phyloP scores from a whole-genome alignment of 2,113 vertebrate genomes.

The Strix aluco region DNA sequence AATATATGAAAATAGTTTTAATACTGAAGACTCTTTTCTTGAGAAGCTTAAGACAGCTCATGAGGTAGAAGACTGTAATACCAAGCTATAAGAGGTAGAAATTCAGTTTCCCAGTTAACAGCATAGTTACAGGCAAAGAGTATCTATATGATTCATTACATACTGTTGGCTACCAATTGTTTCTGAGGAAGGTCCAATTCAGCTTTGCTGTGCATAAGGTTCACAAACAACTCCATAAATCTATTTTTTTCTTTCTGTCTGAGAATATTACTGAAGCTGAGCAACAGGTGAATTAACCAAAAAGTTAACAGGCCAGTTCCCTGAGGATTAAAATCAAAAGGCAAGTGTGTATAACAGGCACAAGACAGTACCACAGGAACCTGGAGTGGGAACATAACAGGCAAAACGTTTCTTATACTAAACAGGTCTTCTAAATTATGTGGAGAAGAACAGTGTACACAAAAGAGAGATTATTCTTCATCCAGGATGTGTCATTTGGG shows the following conservation, averaged over 20 bases:
- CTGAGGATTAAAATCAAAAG: not conserved
- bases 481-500: not conserved
- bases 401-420: not conserved
- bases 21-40: not conserved
- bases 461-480: not conserved
- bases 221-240: not conserved
- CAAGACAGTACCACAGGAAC: not conserved
- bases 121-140: not conserved
- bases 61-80: not conserved
- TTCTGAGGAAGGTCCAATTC: not conserved
- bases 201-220: not conserved
- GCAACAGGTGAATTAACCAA: not conserved
- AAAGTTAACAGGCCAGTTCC: not conserved
- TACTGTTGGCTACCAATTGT: not conserved
- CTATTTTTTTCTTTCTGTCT: not conserved
- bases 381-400: not conserved
- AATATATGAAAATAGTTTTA: not conserved
- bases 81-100: not conserved
- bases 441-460: not conserved
- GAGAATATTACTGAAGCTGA: not conserved
- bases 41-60: not conserved
- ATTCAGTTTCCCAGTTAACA: not conserved
- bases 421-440: not conserved
- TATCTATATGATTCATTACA: not conserved
- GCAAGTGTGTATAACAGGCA: not conserved